Base-by-base conservation (phyloP, 2,797 vertebrate genomes). In the Sus cebifrons region DNA sequence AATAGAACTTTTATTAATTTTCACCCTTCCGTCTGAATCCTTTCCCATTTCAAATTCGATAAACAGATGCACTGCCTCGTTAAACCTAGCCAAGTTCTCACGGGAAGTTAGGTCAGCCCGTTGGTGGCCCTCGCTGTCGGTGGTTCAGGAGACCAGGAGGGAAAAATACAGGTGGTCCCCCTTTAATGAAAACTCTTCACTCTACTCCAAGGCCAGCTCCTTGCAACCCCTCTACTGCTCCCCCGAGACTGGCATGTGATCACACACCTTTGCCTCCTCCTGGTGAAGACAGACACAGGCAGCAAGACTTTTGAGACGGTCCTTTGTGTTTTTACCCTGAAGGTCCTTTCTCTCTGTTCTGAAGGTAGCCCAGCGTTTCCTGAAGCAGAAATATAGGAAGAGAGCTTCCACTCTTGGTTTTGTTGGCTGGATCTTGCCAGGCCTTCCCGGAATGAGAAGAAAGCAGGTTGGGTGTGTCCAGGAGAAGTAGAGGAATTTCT, bases 11-110 rank as follows among this genome's bases (percentile, higher is more conserved):
- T 74, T 67, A 86, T 29, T 77, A 65, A 49, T 92, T 78, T 90
- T 65, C 71, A 78, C 25, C 52, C 29, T 86, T 87, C 8, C n/a
- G 40, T 16, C 60, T 86, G n/a, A 84, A 68, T 85, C 20, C 40
- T 93, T 93, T 65, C 71, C 79, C 67, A 58, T 83, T 89, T 93
- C 71, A 10, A 81, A 96, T 91, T 49, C 5, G 2, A 68, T 82
- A 77, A 77, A 81, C 32, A 96, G 95, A 79, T 54, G 18, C 32
- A 21, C 68, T 60, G 52, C 60, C 86, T 71, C 6, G 1, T 86
- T 86, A 79, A 83, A 74, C 32, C 70, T 7, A 5, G 20, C 54
- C 78, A 64, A 44, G 74, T 29, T 92, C 58, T 62, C 17, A 14
- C 8, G 32, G 27, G 29, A 78, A 32, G 44, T 12, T 6, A 14